phyloP scores from a whole-genome alignment of 2,797 vertebrate species.

The Microchirus variegatus region DNA sequence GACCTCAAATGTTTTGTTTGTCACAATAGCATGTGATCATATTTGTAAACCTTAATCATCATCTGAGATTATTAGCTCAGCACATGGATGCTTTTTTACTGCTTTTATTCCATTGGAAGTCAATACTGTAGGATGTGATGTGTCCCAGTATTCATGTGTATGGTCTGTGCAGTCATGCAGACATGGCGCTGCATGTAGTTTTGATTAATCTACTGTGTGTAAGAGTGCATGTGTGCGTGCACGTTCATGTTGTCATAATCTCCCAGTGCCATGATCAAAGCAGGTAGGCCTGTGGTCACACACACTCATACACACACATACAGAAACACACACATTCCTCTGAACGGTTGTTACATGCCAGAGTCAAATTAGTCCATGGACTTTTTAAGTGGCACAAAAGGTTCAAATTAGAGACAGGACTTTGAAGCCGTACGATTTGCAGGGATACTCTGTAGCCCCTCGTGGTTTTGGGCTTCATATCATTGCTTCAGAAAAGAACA shows the following conservation, averaged over 20 bases:
- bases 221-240: constrained; percentile 22
- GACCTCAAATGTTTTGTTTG: too few relatives aligned
- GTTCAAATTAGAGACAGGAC: constrained; percentile 80
- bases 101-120: background rate
- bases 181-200: constrained; percentile 46
- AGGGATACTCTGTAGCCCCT: constrained; percentile 74
- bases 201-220: constrained; percentile 56
- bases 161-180: constrained; percentile 16
- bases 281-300: constrained; percentile 69
- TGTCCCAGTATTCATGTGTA: constrained; percentile 10
- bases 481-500: constrained; percentile 68
- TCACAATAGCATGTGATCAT: too few relatives aligned
- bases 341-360: constrained; percentile 75
- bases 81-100: too few relatives aligned
- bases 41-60: too few relatives aligned
- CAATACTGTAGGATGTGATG: constrained; percentile 9
- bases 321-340: constrained; percentile 56
- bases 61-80: too few relatives aligned
- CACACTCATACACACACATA: constrained; percentile 37
- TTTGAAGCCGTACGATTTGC: constrained; percentile 79
- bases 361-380: constrained; percentile 79
- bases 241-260: constrained; percentile 60
- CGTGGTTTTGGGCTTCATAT: constrained; percentile 76
- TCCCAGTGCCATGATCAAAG: constrained; percentile 73
- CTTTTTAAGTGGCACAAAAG: constrained; percentile 83